Evolutionary conservation across 2,113 vertebrate species (phyloP), one percentile per base, ranked within the genome.

Genomic region (Hirundichthys speculiger): DNA sequence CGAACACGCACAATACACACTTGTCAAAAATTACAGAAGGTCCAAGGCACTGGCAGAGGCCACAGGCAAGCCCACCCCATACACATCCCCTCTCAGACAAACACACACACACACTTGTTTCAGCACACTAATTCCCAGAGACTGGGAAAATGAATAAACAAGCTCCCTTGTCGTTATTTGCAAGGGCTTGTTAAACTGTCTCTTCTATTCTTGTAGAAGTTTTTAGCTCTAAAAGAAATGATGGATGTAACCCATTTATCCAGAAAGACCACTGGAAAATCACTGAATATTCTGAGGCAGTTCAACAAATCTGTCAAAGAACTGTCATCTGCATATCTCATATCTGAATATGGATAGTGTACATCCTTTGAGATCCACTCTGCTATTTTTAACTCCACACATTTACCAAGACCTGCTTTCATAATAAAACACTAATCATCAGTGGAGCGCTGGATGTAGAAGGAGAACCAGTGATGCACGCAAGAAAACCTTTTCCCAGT

Each of bases 21-120:
- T 75, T 64, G 72, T 79, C 71, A 80, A 73, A 78, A 73, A 66
- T 55, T 65, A 50, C 67, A 64, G 25, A 75, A 62, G 59, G 15
- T 76, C 60, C 40, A 56, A 65, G 52, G 77, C 57, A 46, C 66
- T 64, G 57, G 75, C 69, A 51, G 46, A 72, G 50, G 62, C 55
- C 62, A 50, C 62, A 69, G 64, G 58, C 57, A 46, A 42, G 34
- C 48, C 30, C 66, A 50, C 45, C 25, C 38, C 41, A 63, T 42
- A 19, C 13, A 19, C 40, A 19, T 30, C 48, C 49, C 24, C 39
- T 16, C 22, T 19, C 3, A 43, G 46, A 40, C 38, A 25, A 50
- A 43, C 13, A 52, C 13, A 64, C 40, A 52, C n/a, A 15, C 47
- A 19, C 16, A 25, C 38, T 50, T 63, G 21, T 64, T 48, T 15